Conservation (phyloP, 2,888 invertebrate genomes). For the Furcula furcula region DNA sequence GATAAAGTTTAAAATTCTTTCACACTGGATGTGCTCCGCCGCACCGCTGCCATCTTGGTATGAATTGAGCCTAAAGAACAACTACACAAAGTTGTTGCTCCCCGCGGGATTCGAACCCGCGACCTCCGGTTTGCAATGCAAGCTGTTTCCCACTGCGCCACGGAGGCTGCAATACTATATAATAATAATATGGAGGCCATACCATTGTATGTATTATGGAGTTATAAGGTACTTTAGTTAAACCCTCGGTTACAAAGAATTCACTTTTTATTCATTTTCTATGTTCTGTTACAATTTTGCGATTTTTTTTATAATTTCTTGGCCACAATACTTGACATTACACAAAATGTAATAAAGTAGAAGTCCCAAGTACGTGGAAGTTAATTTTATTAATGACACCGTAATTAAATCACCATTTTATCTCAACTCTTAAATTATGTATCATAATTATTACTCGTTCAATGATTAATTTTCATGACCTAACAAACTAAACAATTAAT, state of each 20-base stretch:
- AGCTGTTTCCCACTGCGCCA: too few relatives aligned
- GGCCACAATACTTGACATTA: conserved; percentile 72
- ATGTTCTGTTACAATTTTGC: conserved; percentile 78
- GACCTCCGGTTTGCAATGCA: too few relatives aligned
- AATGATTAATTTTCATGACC: conserved; percentile 70
- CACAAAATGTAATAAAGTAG: conserved; percentile 78
- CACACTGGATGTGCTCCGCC: too few relatives aligned
- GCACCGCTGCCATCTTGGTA: too few relatives aligned
- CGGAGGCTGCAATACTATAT: too few relatives aligned
- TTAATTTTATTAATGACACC: conserved; percentile 77
- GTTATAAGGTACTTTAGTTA: conserved; percentile 39
- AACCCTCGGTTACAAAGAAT: conserved; percentile 75
- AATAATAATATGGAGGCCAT: too few relatives aligned
- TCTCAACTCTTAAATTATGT: conserved; percentile 73
- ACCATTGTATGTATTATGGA: too few relatives aligned
- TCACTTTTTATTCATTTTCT: conserved; percentile 79
- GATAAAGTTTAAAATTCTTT: too few relatives aligned
- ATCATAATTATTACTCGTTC: conserved; percentile 67
- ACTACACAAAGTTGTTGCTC: too few relatives aligned
- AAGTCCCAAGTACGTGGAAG: conserved; percentile 76
- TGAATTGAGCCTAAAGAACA: too few relatives aligned
- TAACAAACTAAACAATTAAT: conserved; percentile 65
- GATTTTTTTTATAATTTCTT: conserved; percentile 71
- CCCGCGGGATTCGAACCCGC: too few relatives aligned
- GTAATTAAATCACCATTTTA: conserved; percentile 71